These are phyloP conservation scores for Melanerpes aurifrons DNA, from an alignment of 2,113 vertebrate species.

Conservation along the genomic window DNA sequence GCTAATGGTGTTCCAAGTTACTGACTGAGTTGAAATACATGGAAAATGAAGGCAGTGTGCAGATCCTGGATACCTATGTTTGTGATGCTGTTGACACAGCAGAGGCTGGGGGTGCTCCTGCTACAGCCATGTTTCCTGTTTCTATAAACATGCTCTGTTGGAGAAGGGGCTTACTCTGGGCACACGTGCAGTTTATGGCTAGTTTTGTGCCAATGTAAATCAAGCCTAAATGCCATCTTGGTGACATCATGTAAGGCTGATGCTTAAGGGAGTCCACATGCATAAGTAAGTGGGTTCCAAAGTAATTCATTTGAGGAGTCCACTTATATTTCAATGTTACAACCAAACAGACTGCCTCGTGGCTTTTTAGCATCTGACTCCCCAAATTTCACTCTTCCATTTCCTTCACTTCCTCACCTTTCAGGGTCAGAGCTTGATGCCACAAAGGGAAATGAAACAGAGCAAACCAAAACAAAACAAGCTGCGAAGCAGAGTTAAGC, in stretches of 20 bases:
- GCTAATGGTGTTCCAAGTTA: conserved; percentile 9
- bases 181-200: conserved; percentile 66
- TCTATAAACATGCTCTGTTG: conserved; percentile 69
- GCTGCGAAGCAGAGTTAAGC: conserved; percentile 43
- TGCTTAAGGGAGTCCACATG: conserved; percentile 47
- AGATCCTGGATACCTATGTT: conserved; percentile 73
- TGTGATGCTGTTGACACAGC: conserved; percentile 68
- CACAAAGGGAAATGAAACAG: conserved; percentile 62
- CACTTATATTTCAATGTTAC: conserved; percentile 51
- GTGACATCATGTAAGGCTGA: conserved; percentile 62
- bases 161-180: conserved; percentile 57
- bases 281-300: conserved; percentile 45
- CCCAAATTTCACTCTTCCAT: conserved; percentile 54
- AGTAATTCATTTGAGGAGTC: conserved; percentile 52
- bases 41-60: conserved; percentile 33
- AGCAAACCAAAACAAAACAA: conserved; percentile 59
- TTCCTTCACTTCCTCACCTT: conserved; percentile 66
- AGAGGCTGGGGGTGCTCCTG: conserved; percentile 46
- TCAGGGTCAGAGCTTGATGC: conserved; percentile 52
- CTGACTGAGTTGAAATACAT: neutral
- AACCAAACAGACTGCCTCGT: neutral
- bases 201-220: conserved; percentile 69
- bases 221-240: conserved; percentile 61
- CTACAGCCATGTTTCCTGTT: conserved; percentile 57
- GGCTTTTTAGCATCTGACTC: conserved; percentile 2